phyloP scores from a whole-genome alignment of 2,113 vertebrate species.

The Sebastes schlegelii region DNA sequence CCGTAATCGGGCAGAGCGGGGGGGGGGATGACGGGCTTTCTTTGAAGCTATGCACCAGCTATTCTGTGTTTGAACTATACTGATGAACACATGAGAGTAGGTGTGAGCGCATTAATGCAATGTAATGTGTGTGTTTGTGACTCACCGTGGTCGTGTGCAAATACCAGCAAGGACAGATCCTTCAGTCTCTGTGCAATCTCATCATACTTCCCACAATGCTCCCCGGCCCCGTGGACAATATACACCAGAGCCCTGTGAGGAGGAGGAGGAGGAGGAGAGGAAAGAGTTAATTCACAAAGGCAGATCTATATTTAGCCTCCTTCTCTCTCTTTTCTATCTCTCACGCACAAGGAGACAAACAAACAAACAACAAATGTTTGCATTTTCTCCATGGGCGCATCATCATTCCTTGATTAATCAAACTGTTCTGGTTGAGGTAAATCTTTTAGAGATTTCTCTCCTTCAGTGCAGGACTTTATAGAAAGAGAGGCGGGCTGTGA shows the following conservation, averaged over 20 bases:
- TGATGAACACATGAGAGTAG: background rate
- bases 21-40: slow-evolving; percentile 6
- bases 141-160: slow-evolving; percentile 97
- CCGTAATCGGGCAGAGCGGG: slow-evolving; percentile 8
- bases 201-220: slow-evolving; percentile 93
- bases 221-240: slow-evolving; percentile 91
- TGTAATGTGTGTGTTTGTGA: slow-evolving; percentile 47
- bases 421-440: background rate
- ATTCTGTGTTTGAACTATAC: background rate
- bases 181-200: slow-evolving; percentile 90
- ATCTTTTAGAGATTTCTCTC: background rate
- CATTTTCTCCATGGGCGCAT: background rate
- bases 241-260: slow-evolving; percentile 90
- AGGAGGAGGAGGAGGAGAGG: background rate
- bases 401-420: background rate
- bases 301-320: background rate
- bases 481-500: background rate
- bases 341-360: background rate
- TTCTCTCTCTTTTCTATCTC: background rate
- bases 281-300: background rate
- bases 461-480: background rate
- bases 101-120: slow-evolving; percentile 20
- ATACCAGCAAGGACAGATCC: slow-evolving; percentile 88
- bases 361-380: slow-evolving; percentile 19
- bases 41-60: slow-evolving; percentile 2